phyloP scores from a whole-genome alignment of 2,113 vertebrate genomes.

The Alouatta palliata region DNA sequence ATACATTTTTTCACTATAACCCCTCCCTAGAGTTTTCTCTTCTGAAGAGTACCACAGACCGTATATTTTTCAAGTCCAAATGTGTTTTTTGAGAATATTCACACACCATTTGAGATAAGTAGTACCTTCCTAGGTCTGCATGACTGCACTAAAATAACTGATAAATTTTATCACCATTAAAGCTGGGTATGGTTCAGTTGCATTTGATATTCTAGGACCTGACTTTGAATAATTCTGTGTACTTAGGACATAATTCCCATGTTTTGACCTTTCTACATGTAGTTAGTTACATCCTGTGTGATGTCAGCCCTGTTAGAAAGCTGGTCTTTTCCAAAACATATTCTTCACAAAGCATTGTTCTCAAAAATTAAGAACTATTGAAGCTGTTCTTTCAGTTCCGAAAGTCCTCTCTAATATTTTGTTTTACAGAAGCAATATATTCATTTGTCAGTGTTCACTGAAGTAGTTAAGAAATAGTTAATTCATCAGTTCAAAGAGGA shows the following conservation, averaged over 20 bases:
- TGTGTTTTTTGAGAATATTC: neutral
- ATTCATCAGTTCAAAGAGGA: neutral
- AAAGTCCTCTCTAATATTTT: neutral
- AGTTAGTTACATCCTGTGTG: neutral
- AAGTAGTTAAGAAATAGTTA: neutral
- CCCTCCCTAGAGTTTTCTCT: neutral
- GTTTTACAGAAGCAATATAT: neutral
- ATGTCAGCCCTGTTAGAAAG: neutral
- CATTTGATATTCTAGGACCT: neutral
- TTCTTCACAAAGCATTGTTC: neutral
- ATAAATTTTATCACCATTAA: neutral
- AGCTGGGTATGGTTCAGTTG: neutral
- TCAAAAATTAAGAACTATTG: neutral
- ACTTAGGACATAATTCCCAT: neutral
- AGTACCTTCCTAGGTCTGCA: neutral
- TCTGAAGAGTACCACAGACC: neutral
- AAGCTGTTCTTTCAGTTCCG: neutral
- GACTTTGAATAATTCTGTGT: neutral
- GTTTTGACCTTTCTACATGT: neutral
- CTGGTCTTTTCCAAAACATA: neutral
- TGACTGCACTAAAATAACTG: neutral
- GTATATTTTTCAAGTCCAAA: neutral
- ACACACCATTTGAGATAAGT: neutral
- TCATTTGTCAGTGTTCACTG: neutral
- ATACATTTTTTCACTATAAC: fast-evolving